phyloP scores from a whole-genome alignment of 2,888 invertebrate species.

The Smittia sp. region DNA sequence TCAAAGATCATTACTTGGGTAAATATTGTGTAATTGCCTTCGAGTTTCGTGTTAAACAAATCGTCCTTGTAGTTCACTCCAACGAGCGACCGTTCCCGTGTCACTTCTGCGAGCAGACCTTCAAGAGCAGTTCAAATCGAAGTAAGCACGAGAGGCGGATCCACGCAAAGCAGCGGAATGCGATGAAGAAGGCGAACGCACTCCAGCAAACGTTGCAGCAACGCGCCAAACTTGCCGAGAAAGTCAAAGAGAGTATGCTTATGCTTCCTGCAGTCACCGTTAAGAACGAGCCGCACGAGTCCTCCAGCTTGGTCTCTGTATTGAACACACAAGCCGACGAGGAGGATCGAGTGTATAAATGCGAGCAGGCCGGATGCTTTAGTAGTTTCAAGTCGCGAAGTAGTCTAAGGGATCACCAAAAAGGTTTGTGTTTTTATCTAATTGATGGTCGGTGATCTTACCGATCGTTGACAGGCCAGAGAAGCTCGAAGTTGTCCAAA shows the following conservation, averaged over 20 bases:
- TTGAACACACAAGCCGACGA: not conserved
- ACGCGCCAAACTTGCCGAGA: not conserved
- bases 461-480: too few relatives aligned
- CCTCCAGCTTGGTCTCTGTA: not conserved
- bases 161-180: constrained; percentile 4
- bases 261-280: not conserved
- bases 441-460: too few relatives aligned
- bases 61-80: not conserved
- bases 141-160: constrained; percentile 21
- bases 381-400: constrained; percentile 31
- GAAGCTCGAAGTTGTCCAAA: too few relatives aligned
- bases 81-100: constrained; percentile 19
- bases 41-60: too few relatives aligned
- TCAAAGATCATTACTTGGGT: constrained; percentile 35
- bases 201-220: too few relatives aligned
- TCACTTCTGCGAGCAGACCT: constrained; percentile 28
- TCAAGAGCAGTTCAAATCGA: constrained; percentile 28
- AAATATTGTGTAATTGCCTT: too few relatives aligned
- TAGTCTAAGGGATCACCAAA: constrained; percentile 34
- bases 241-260: not conserved
- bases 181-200: not conserved
- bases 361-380: not conserved
- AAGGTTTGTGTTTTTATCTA: too few relatives aligned
- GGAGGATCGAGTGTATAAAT: not conserved
- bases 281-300: not conserved